Percentiles rank a stretch among this genome's conserved stretches.
Conservation (phyloP, 2,888 invertebrate genomes). For the Sminthurides aquaticus region DNA sequence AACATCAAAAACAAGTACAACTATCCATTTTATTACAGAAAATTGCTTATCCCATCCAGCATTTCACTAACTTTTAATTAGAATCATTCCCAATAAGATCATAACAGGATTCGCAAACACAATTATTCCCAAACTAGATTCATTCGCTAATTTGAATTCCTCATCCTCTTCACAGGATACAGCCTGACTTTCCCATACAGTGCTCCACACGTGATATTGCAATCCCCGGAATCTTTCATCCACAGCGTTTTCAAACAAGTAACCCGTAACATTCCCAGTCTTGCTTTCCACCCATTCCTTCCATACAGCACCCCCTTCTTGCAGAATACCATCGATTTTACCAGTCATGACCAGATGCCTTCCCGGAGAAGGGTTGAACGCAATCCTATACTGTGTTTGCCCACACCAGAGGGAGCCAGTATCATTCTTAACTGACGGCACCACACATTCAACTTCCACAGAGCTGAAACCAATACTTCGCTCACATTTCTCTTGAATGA, state of each 20-base stretch:
- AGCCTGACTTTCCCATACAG: background rate
- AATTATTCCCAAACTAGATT: too few species aligned
- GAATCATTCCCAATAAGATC: too few species aligned
- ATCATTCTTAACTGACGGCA: background rate
- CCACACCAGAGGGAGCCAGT: background rate
- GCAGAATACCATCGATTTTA: background rate
- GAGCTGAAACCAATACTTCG: background rate
- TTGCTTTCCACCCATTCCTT: background rate
- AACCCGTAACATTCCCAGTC: background rate
- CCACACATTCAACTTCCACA: background rate
- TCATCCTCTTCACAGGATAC: too few species aligned
- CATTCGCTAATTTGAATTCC: too few species aligned
- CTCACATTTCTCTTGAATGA: background rate
- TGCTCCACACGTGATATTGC: background rate
- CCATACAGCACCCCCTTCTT: background rate
- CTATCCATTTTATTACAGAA: too few species aligned
- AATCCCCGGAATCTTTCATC: background rate
- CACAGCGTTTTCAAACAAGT: background rate
- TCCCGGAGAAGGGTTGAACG: background rate
- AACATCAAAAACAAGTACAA: too few species aligned
- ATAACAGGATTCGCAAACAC: too few species aligned
- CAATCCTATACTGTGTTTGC: background rate
- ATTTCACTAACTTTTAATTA: too few species aligned
- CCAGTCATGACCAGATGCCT: background rate
- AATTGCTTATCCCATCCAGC: too few species aligned